Evolutionary conservation across 1,140 invertebrate species (phyloP), one percentile per base, ranked within the genome.

Genomic region (Megalonaias nervosa): DNA sequence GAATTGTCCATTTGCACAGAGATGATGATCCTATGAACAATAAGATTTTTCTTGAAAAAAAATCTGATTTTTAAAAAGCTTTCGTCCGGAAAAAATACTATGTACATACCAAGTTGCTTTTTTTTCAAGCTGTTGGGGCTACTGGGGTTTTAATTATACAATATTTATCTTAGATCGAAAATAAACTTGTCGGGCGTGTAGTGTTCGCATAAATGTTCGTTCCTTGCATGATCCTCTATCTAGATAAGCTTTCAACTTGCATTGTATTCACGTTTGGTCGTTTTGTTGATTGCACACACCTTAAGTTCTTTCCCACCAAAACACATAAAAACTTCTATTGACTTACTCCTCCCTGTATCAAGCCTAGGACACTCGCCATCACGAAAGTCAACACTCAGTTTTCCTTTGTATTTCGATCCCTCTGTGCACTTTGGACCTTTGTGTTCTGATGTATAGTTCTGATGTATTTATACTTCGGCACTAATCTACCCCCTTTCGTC

Each of bases 301-400:
- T 74, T 66, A 13, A 74, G 57, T 21, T 74, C 73, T 38, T 64
- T 74, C 26, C 73, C 73, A 26, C 73, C 73, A 38, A 74, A 74
- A 57, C 73, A 57, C 73, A 74, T 74, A 21, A 64, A 55, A n/a
- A 67, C 73, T 65, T 66, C 65, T 31, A 74, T 58, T 59, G 73
- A 64, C 5, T 31, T 31, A 31, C 5, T 31, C 55, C 65, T 67
- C 15, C 73, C 56, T 16, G 59, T 67, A n/a, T 48, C 59, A 11
- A 58, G 56, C 21, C n/a, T 60, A 67, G 55, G n/a, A 38, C 15
- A 17, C 19, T 14, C 26, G 16, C 26, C 61, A 38, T 58, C 31
- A 57, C 65, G 73, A 67, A 74, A 74, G 19, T 74, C 65, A 3
- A 74, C 73, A 15, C 67, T 66, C 26, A 74, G 31, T 17, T 19